Percentiles rank a stretch among this genome's conserved stretches.
These are phyloP conservation scores for Mongoloraphidia duomilia DNA, from an alignment of 2,888 invertebrate species.

Conservation along the genomic window DNA sequence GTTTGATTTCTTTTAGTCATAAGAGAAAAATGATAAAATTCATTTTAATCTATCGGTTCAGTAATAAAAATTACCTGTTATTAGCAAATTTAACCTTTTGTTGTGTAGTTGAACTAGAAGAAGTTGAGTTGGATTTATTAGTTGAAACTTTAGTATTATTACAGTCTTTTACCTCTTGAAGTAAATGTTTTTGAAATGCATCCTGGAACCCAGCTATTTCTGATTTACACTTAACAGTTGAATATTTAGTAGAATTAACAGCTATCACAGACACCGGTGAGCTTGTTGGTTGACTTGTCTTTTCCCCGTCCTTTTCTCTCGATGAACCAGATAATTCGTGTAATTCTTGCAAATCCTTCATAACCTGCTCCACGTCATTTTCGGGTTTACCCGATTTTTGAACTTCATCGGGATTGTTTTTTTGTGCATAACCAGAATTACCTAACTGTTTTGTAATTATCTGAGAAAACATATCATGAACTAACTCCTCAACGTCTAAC, in stretches of 20 bases:
- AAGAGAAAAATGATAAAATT: too few relatives aligned
- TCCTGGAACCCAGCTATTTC: slow-evolving; percentile 23
- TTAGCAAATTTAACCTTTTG: too few relatives aligned
- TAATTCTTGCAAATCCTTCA: slow-evolving; percentile 32
- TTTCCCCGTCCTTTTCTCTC: slow-evolving; percentile 14
- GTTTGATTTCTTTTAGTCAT: too few relatives aligned
- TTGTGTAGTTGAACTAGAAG: too few relatives aligned
- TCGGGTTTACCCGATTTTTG: neutral
- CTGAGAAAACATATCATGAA: too few relatives aligned
- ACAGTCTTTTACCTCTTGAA: slow-evolving; percentile 14
- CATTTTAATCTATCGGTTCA: too few relatives aligned
- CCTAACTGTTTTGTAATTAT: too few relatives aligned
- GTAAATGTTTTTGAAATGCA: slow-evolving; percentile 28
- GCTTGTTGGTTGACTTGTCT: slow-evolving; percentile 15
- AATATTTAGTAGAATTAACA: slow-evolving; percentile 21
- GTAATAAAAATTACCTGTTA: too few relatives aligned
- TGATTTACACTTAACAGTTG: slow-evolving; percentile 9
- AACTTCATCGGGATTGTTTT: neutral
- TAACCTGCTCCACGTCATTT: slow-evolving; percentile 31
- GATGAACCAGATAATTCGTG: slow-evolving; percentile 26
- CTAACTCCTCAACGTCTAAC: too few relatives aligned
- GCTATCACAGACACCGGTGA: slow-evolving; percentile 29
- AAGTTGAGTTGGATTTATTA: too few relatives aligned
- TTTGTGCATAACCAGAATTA: too few relatives aligned
- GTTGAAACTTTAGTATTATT: neutral